Percentiles rank a stretch among this genome's conserved stretches.
Evolutionary conservation across 2,113 vertebrate genomes (phyloP).

Genomic region (Dipodomys stephensi): DNA sequence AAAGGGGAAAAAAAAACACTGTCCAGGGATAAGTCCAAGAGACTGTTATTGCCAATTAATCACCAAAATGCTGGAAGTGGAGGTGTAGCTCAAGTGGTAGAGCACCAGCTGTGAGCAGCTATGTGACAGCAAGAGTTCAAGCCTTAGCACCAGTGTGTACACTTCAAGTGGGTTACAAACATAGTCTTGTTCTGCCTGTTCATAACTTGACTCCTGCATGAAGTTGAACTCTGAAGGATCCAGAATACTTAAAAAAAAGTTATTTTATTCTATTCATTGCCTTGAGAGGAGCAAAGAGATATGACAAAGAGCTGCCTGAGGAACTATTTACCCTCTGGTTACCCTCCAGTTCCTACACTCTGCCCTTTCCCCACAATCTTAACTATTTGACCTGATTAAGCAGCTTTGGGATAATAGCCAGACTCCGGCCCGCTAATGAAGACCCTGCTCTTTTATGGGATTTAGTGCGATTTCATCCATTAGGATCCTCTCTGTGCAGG

Average conservation of each 20-base stretch:
- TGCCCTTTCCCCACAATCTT: neutral
- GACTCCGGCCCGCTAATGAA: constrained; percentile 60
- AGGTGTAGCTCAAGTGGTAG: too few relatives aligned
- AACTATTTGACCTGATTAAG: constrained; percentile 67
- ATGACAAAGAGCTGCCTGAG: constrained; percentile 37
- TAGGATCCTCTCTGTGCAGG: neutral
- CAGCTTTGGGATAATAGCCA: constrained; percentile 61
- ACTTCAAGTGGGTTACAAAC: neutral
- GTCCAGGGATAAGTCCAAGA: too few relatives aligned
- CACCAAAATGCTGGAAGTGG: too few relatives aligned
- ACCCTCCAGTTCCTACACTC: too few relatives aligned
- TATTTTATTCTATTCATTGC: constrained; percentile 40
- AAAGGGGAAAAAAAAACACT: too few relatives aligned
- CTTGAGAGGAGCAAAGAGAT: constrained; percentile 25
- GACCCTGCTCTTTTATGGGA: constrained; percentile 4
- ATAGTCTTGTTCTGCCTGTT: constrained; percentile 39
- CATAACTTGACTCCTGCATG: constrained; percentile 3
- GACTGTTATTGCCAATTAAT: too few relatives aligned
- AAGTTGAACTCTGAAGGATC: constrained; percentile 56
- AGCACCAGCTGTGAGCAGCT: too few relatives aligned
- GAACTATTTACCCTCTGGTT: constrained; percentile 36
- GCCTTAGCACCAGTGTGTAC: neutral
- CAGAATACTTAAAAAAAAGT: neutral
- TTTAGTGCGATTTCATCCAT: constrained; percentile 40
- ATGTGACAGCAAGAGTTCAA: too few relatives aligned